Conservation (phyloP, 2,888 invertebrate genomes). For the Euplexia lucipara region DNA sequence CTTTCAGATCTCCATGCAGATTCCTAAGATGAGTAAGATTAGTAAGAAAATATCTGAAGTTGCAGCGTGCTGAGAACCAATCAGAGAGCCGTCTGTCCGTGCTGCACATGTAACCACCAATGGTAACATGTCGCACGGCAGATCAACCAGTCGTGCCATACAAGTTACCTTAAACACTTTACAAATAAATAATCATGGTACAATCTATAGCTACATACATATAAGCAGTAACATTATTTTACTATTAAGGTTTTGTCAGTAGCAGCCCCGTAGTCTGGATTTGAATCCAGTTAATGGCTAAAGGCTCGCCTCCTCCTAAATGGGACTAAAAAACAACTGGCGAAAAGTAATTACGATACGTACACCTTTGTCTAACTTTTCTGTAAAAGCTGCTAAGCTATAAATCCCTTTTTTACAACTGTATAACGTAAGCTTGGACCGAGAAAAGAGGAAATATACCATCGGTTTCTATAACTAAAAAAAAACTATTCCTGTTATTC, state of each 20-base stretch:
- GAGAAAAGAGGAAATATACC: not conserved
- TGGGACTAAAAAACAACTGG: no score
- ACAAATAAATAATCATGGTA: slow-evolving; percentile 45
- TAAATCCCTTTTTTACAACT: slow-evolving; percentile 36
- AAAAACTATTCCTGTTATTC: no score
- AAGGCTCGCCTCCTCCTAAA: no score
- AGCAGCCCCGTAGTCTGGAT: no score
- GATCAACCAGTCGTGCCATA: slow-evolving; percentile 45
- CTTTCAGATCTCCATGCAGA: slow-evolving; percentile 72
- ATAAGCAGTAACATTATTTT: slow-evolving; percentile 34
- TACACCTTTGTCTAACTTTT: no score
- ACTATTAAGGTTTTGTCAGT: no score
- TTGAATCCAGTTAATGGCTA: no score
- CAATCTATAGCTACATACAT: slow-evolving; percentile 32
- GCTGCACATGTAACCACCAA: slow-evolving; percentile 25
- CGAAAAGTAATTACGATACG: no score
- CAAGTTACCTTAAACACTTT: slow-evolving; percentile 40
- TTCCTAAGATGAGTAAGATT: slow-evolving; percentile 38
- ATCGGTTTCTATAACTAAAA: not conserved
- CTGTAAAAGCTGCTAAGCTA: no score
- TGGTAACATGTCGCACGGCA: slow-evolving; percentile 5
- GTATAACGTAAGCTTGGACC: slow-evolving; percentile 18
- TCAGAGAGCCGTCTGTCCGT: slow-evolving; percentile 31
- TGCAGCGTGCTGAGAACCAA: slow-evolving; percentile 74
- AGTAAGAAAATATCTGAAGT: slow-evolving; percentile 78